Conservation (phyloP, 2,888 invertebrate species). For the Allygus modestus region DNA sequence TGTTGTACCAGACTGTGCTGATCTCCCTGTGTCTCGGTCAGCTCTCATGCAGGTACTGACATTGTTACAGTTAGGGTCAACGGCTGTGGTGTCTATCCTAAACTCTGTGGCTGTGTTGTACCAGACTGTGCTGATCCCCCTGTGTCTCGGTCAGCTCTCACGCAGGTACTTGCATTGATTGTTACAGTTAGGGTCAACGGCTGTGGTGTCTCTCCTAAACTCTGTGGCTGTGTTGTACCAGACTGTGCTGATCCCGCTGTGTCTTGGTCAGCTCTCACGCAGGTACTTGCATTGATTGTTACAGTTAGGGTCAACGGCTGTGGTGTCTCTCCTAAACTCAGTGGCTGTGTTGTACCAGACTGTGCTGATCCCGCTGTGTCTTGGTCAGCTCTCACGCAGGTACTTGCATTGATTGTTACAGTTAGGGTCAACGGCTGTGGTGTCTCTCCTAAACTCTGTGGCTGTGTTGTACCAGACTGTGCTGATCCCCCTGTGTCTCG, state of each 20-base stretch:
- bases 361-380: slow-evolving; percentile 76
- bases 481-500: slow-evolving; percentile 76
- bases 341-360: slow-evolving; percentile 76
- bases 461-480: slow-evolving; percentile 77
- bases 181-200: slow-evolving; percentile 76
- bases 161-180: slow-evolving; percentile 65
- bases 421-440: slow-evolving; percentile 77
- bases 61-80: slow-evolving; percentile 75
- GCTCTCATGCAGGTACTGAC: slow-evolving; percentile 69
- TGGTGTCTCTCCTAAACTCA: slow-evolving; percentile 76
- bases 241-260: slow-evolving; percentile 77
- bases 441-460: slow-evolving; percentile 77
- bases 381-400: slow-evolving; percentile 74
- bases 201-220: slow-evolving; percentile 76
- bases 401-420: slow-evolving; percentile 68
- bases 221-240: slow-evolving; percentile 76
- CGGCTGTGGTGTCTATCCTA: slow-evolving; percentile 76
- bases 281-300: background rate
- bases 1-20: slow-evolving; percentile 77
- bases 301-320: slow-evolving; percentile 77
- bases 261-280: too few relatives aligned
- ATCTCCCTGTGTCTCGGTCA: slow-evolving; percentile 77
- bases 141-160: slow-evolving; percentile 75
- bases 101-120: slow-evolving; percentile 76
- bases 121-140: slow-evolving; percentile 77